Percentiles rank a stretch among this genome's conserved stretches.
phyloP scores from a whole-genome alignment of 1,140 invertebrate genomes.

The Trichogramma pretiosum region DNA sequence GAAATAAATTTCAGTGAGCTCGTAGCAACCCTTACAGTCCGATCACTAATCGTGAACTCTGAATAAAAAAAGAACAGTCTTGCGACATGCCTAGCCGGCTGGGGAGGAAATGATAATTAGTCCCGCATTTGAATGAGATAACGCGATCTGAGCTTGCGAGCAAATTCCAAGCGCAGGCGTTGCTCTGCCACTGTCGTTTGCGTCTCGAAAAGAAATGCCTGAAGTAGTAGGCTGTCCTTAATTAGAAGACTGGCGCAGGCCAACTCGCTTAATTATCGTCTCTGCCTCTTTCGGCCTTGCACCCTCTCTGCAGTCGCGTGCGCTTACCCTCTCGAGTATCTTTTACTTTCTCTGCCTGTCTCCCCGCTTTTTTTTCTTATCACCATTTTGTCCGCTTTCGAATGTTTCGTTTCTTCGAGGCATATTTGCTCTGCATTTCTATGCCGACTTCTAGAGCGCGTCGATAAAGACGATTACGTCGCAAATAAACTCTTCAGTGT shows the following conservation, averaged over 20 bases:
- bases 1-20: too few species aligned
- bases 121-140: slow-evolving; percentile 12
- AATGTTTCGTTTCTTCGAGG: slow-evolving; percentile 18
- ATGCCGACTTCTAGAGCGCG: too few species aligned
- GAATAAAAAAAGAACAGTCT: too few species aligned
- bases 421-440: slow-evolving; percentile 9
- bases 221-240: slow-evolving; percentile 34
- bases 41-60: too few species aligned
- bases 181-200: too few species aligned
- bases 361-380: slow-evolving; percentile 11
- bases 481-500: too few species aligned
- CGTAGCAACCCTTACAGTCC: too few species aligned
- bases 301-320: slow-evolving; percentile 21
- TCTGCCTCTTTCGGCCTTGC: slow-evolving; percentile 34
- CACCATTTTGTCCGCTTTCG: slow-evolving; percentile 10
- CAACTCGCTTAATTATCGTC: slow-evolving; percentile 47
- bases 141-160: background rate
- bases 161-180: slow-evolving; percentile 6
- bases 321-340: slow-evolving; percentile 23
- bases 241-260: slow-evolving; percentile 46
- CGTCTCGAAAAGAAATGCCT: too few species aligned
- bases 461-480: too few species aligned
- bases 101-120: slow-evolving; percentile 18
- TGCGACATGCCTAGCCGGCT: background rate
- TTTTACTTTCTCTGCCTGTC: slow-evolving; percentile 13